phyloP scores from a whole-genome alignment of 1,140 invertebrate species.

The Temnothorax nylanderi region DNA sequence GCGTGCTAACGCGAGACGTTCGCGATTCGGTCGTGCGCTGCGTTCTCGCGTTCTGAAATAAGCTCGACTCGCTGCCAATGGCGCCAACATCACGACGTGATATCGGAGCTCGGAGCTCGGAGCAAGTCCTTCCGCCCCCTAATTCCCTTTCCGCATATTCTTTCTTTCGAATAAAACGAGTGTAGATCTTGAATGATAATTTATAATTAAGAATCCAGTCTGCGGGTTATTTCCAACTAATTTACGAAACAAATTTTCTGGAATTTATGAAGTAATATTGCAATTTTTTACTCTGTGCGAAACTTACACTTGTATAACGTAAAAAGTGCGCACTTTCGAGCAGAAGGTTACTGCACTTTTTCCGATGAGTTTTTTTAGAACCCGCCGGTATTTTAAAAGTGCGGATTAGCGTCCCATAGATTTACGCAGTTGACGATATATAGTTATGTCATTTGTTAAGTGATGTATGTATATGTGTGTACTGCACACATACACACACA shows the following conservation, averaged over 20 bases:
- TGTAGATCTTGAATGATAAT: not conserved
- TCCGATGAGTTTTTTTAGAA: constrained; percentile 1
- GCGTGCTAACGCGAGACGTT: constrained; percentile 53
- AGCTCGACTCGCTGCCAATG: constrained; percentile 33
- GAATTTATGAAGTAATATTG: not conserved
- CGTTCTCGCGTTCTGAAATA: constrained; percentile 56
- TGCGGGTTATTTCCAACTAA: not conserved
- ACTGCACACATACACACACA: too few species aligned
- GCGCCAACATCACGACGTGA: not conserved
- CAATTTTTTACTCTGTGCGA: not conserved
- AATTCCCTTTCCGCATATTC: not conserved
- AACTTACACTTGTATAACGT: not conserved
- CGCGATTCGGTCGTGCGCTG: constrained; percentile 16
- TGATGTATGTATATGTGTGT: too few species aligned
- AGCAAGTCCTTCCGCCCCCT: too few species aligned
- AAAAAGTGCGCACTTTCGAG: not conserved
- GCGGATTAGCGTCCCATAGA: not conserved
- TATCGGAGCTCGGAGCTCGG: too few species aligned
- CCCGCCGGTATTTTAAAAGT: not conserved
- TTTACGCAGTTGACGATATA: not conserved
- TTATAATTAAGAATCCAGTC: not conserved
- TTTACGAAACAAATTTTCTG: not conserved
- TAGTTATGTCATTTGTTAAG: too few species aligned
- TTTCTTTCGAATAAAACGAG: not conserved
- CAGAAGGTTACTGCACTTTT: not conserved